Conservation (phyloP, 2,888 invertebrate genomes). For the Seira ritae region DNA sequence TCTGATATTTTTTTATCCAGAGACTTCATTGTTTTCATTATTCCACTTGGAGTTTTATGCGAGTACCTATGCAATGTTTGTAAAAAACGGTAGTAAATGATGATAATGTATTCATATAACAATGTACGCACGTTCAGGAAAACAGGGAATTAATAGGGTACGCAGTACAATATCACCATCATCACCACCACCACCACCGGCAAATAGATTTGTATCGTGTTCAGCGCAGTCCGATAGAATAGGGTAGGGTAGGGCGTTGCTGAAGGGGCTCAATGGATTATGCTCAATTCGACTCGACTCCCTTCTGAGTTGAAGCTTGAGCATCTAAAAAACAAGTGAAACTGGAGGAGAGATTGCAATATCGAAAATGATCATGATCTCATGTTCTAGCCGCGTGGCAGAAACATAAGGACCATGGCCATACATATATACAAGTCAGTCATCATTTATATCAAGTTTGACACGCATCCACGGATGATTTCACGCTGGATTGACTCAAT, state of each 20-base stretch:
- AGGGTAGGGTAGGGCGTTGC: background rate
- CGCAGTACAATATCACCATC: too few species aligned
- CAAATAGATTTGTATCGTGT: slow-evolving; percentile 18
- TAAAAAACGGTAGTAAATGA: background rate
- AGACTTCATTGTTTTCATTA: background rate
- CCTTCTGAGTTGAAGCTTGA: too few species aligned
- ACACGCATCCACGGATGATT: slow-evolving; percentile 66
- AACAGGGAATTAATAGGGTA: background rate
- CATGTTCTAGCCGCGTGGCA: slow-evolving; percentile 13
- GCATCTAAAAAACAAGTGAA: background rate
- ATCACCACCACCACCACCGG: too few species aligned
- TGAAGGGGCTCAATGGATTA: slow-evolving; percentile 46
- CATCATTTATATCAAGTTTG: slow-evolving; percentile 52
- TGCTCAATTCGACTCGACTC: slow-evolving; percentile 6
- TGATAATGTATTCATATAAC: slow-evolving; percentile 28
- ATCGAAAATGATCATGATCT: slow-evolving; percentile 21
- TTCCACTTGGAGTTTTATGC: background rate
- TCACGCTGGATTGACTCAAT: slow-evolving; percentile 66
- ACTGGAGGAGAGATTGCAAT: slow-evolving; percentile 13
- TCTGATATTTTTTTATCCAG: background rate
- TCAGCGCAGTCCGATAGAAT: background rate
- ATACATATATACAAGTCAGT: slow-evolving; percentile 11
- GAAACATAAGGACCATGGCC: background rate
- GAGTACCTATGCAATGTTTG: background rate
- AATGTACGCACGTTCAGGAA: slow-evolving; percentile 25